Conservation (phyloP, 2,888 invertebrate genomes). For the Macaria liturata region DNA sequence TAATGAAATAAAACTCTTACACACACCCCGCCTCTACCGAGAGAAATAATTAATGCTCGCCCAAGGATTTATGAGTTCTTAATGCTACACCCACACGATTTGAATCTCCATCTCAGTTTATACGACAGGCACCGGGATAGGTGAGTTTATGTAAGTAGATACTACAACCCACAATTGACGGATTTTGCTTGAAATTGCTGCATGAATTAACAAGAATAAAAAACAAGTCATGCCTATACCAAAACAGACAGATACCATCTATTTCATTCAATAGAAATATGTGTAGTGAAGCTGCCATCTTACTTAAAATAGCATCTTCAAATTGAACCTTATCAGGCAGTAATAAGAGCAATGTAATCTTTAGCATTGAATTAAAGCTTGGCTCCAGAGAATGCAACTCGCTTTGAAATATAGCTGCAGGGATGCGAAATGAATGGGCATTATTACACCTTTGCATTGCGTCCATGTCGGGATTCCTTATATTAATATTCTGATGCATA, state of each 20-base stretch:
- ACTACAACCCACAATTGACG: too few relatives aligned
- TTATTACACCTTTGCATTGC: slow-evolving; percentile 49
- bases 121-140: slow-evolving; percentile 46
- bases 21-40: slow-evolving; percentile 46
- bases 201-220: too few relatives aligned
- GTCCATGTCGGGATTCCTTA: slow-evolving; percentile 41
- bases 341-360: slow-evolving; percentile 24
- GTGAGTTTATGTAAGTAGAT: slow-evolving; percentile 3
- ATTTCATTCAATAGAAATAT: background rate
- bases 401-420: slow-evolving; percentile 54
- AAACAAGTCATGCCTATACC: too few relatives aligned
- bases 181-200: too few relatives aligned
- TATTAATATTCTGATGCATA: slow-evolving; percentile 30
- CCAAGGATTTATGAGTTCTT: slow-evolving; percentile 70
- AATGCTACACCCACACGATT: slow-evolving; percentile 69
- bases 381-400: slow-evolving; percentile 13
- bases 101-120: slow-evolving; percentile 48
- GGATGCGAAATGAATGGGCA: slow-evolving; percentile 58
- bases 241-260: too few relatives aligned
- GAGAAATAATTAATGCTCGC: slow-evolving; percentile 67
- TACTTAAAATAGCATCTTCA: slow-evolving; percentile 1
- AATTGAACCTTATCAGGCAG: slow-evolving; percentile 30
- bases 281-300: background rate
- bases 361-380: slow-evolving; percentile 4
- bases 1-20: slow-evolving; percentile 72